These are phyloP conservation scores for Andrena marginata DNA, from an alignment of 2,888 invertebrate genomes.

Conservation along the genomic window DNA sequence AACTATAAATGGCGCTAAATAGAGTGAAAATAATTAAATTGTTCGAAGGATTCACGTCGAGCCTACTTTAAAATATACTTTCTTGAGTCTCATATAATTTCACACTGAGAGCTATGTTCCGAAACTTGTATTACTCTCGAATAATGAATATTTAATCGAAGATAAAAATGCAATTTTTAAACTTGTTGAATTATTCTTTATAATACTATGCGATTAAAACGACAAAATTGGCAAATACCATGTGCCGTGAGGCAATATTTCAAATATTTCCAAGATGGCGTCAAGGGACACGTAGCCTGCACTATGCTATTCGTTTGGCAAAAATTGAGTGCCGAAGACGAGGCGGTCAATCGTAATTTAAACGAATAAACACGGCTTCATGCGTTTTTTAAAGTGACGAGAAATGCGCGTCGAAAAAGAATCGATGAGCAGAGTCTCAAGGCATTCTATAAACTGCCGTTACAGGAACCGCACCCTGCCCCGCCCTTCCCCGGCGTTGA, in stretches of 20 bases:
- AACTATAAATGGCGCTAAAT: no score
- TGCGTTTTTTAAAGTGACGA: background rate
- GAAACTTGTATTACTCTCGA: background rate
- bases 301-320: conserved; percentile 1
- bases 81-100: background rate
- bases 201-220: background rate
- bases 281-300: conserved; percentile 56
- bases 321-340: conserved; percentile 5
- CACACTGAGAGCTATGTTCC: conserved; percentile 3
- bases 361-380: background rate
- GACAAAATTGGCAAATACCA: conserved; percentile 17
- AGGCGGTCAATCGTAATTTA: background rate
- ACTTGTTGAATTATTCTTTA: background rate
- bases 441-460: conserved; percentile 20
- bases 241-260: conserved; percentile 50
- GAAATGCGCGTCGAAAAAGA: background rate
- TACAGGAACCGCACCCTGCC: conserved; percentile 83
- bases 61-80: no score
- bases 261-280: conserved; percentile 69
- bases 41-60: no score
- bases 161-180: background rate
- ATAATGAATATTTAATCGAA: conserved; percentile 10
- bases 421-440: background rate
- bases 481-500: conserved; percentile 82
- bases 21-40: no score